Base-by-base conservation (phyloP, 2,888 invertebrate genomes). In the Mythimna lalbum region DNA sequence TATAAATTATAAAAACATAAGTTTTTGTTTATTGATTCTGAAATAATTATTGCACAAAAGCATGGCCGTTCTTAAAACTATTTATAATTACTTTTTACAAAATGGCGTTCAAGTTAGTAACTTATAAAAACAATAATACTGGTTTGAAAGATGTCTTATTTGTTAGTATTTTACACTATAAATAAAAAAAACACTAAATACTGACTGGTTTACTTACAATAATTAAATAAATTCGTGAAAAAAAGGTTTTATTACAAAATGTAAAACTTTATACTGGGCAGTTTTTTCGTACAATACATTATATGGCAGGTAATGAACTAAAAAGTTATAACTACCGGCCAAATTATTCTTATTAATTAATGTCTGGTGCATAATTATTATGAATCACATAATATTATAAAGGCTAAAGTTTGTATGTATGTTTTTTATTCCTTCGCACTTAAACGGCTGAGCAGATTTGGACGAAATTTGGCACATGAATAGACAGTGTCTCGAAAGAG, bases 121-220 rank as follows among this genome's bases (percentile, higher is more conserved):
- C 60, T 79, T 85, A n/a, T n/a, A 79, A 49, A 73, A 70, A 57
- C 43, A 78, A 83, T 87, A 87, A 87, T 87, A 87, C 87, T 87
- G 82, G 12, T 75, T 62, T 59, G 63, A 85, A 85, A 86, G 87
- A 87, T 81, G 83, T 78, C 71, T 75, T 57, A 33, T 60, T 60
- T 73, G 72, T 82, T 83, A 76, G 67, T 83, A 59, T 49, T 71
- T 36, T 60, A 75, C 55, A 63, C 1, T 65, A 59, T 31, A 27
- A 52, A 19, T 50, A 62, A 65, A 31, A 52, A 61, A 62, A 50
- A 69, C n/a, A 52, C 1, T 63, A 55, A 77, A 63, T 62, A 53
- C 56, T 81, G 81, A 72, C 78, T 73, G 55, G 53, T 21, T 50
- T 63, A 4, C 57, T 67, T 67, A 67, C 0, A 65, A 14, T 33